Conservation (phyloP, 2,888 invertebrate genomes). For the Augiades crinisus region DNA sequence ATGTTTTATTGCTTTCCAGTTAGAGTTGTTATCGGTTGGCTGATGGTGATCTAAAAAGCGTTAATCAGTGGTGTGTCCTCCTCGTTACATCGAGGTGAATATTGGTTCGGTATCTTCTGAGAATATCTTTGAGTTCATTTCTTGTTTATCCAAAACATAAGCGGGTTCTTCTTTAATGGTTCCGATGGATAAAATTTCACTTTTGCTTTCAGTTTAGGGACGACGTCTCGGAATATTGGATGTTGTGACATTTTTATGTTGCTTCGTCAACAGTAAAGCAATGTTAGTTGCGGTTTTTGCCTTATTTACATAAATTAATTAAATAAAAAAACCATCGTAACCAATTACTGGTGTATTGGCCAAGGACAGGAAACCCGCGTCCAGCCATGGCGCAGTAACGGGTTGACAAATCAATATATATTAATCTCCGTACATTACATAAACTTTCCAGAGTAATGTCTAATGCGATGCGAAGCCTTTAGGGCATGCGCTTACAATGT, state of each 20-base stretch:
- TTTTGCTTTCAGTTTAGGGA: conserved; percentile 53
- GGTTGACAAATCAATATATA: no score
- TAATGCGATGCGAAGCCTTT: not conserved
- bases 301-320: no score
- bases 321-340: no score
- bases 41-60: conserved; percentile 44
- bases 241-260: not conserved
- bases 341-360: no score
- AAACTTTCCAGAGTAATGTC: no score
- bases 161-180: conserved; percentile 58
- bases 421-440: no score
- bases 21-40: conserved; percentile 43
- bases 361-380: no score
- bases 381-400: no score
- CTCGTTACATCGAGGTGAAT: conserved; percentile 50
- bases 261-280: not conserved
- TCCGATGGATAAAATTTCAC: conserved; percentile 58
- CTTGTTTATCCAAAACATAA: conserved; percentile 67
- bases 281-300: no score
- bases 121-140: conserved; percentile 55
- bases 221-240: not conserved
- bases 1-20: conserved; percentile 35
- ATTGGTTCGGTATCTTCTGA: conserved; percentile 59
- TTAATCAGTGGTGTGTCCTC: conserved; percentile 67
- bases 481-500: conserved; percentile 7